Evolutionary conservation across 2,888 invertebrate genomes (phyloP).

Genomic region (Drosophila tanythrix): DNA sequence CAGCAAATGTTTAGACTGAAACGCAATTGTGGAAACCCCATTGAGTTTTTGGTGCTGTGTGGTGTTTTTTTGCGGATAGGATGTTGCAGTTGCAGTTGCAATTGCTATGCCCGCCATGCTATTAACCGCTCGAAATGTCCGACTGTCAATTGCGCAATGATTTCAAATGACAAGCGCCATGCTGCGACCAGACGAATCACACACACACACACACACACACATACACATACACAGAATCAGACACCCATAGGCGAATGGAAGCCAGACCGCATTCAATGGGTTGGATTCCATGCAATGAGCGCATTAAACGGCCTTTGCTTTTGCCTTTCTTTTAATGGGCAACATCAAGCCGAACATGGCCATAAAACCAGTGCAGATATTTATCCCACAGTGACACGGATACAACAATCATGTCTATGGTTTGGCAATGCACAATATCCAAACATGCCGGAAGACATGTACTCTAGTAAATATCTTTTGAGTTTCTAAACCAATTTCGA

Average conservation of each 20-base stretch:
- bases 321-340: slow-evolving; percentile 43
- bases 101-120: slow-evolving; percentile 48
- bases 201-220: not conserved
- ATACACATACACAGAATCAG: slow-evolving; percentile 11
- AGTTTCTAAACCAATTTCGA: not conserved
- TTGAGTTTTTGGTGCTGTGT: not conserved
- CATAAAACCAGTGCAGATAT: slow-evolving; percentile 33
- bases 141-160: slow-evolving; percentile 76
- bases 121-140: slow-evolving; percentile 51
- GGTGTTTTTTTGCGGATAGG: slow-evolving; percentile 7
- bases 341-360: slow-evolving; percentile 21
- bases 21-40: slow-evolving; percentile 32
- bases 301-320: slow-evolving; percentile 55
- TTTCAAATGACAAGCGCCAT: slow-evolving; percentile 61
- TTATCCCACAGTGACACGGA: slow-evolving; percentile 8
- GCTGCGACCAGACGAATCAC: slow-evolving; percentile 5
- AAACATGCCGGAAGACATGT: not conserved
- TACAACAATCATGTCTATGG: slow-evolving; percentile 4
- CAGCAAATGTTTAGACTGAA: slow-evolving; percentile 51
- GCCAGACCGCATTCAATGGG: slow-evolving; percentile 53
- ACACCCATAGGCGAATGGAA: slow-evolving; percentile 10
- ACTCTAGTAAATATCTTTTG: not conserved
- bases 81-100: slow-evolving; percentile 35
- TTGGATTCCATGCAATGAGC: slow-evolving; percentile 65
- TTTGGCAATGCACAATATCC: not conserved